These are phyloP conservation scores for Dromaius novaehollandiae DNA, from an alignment of 2,113 vertebrate genomes.

Conservation along the genomic window DNA sequence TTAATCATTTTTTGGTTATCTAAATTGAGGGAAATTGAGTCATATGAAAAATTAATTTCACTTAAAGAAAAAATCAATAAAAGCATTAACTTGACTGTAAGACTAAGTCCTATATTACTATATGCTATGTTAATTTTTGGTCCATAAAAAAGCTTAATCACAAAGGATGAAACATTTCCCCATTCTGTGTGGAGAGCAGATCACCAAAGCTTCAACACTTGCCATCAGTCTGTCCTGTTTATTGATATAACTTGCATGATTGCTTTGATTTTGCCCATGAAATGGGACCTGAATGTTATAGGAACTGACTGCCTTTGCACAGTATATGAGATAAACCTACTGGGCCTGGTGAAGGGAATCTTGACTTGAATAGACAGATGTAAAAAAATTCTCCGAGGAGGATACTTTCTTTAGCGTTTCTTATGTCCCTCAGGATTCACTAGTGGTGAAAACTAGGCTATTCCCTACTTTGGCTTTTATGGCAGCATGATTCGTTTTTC, in stretches of 20 bases:
- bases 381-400: background rate
- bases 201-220: too few relatives aligned
- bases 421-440: background rate
- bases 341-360: too few relatives aligned
- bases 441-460: background rate
- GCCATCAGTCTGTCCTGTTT: too few relatives aligned
- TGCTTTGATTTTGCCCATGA: too few relatives aligned
- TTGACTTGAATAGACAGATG: background rate
- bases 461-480: background rate
- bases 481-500: background rate
- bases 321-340: too few relatives aligned
- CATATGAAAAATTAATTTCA: background rate
- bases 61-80: background rate
- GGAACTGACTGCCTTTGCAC: too few relatives aligned
- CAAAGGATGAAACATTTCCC: too few relatives aligned
- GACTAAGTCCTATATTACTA: background rate
- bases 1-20: background rate
- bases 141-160: too few relatives aligned
- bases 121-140: too few relatives aligned
- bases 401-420: background rate
- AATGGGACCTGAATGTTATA: too few relatives aligned
- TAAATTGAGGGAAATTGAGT: background rate
- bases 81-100: background rate
- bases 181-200: too few relatives aligned
- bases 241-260: too few relatives aligned